A percentile compares a stretch with the other conserved stretches of the same genome.
These are phyloP conservation scores for Panulirus ornatus DNA, from an alignment of 1,140 invertebrate species.

Conservation along the genomic window DNA sequence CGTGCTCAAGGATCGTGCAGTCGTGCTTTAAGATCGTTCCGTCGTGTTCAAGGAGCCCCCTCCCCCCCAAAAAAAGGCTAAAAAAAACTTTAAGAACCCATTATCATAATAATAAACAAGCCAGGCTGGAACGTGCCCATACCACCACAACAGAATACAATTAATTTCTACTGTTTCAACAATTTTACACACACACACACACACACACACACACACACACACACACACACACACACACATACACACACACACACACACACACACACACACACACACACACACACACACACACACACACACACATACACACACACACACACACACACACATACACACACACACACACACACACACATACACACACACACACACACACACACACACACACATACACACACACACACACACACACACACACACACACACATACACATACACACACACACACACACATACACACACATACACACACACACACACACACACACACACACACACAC, in stretches of 20 bases:
- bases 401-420: conserved; percentile 4
- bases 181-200: background rate
- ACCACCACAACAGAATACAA: no score
- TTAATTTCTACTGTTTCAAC: no score
- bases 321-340: background rate
- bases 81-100: no score
- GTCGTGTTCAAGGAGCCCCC: no score
- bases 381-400: background rate
- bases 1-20: no score
- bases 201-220: conserved; percentile 1
- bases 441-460: conserved; percentile 17
- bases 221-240: conserved; percentile 3
- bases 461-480: background rate
- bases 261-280: conserved; percentile 19
- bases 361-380: background rate
- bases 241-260: conserved; percentile 22
- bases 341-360: background rate
- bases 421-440: conserved; percentile 28
- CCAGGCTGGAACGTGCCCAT: no score
- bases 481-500: no score
- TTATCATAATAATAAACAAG: no score
- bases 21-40: no score
- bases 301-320: background rate
- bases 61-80: no score
- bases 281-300: conserved; percentile 17